These are phyloP conservation scores for Drosophila birchii DNA, from an alignment of 2,888 invertebrate genomes.

Conservation along the genomic window DNA sequence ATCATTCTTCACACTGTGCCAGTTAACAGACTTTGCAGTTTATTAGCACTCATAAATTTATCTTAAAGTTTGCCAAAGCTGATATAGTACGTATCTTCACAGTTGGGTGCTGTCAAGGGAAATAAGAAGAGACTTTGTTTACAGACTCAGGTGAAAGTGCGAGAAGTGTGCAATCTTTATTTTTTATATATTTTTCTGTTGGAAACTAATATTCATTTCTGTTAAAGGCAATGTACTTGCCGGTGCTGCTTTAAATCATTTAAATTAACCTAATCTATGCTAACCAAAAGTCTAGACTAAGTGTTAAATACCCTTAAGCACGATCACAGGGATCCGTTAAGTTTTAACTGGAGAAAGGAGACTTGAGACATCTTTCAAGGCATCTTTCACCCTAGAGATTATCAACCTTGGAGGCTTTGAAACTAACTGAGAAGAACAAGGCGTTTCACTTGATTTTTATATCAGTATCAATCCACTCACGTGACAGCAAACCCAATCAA, in stretches of 20 bases:
- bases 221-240: conserved; percentile 12
- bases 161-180: not conserved
- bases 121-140: conserved; percentile 1
- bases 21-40: conserved; percentile 22
- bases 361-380: not conserved
- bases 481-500: conserved; percentile 22
- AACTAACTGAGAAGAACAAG: not conserved
- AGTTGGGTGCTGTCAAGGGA: conserved; percentile 6
- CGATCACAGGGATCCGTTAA: not conserved
- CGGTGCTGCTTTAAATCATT: not conserved
- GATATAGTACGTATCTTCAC: not conserved
- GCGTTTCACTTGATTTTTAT: conserved; percentile 17
- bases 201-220: not conserved
- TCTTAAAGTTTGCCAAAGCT: conserved; percentile 34
- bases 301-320: conserved; percentile 13
- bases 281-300: conserved; percentile 55
- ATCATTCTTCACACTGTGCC: conserved; percentile 39
- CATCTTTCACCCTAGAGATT: not conserved
- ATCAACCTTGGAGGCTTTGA: conserved; percentile 1
- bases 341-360: not conserved
- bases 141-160: conserved; percentile 43
- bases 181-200: not conserved
- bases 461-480: not conserved
- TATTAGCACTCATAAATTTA: conserved; percentile 48
- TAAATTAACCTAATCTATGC: conserved; percentile 29